Base-by-base conservation (phyloP, 2,113 vertebrate genomes). In the Otus sunia region DNA sequence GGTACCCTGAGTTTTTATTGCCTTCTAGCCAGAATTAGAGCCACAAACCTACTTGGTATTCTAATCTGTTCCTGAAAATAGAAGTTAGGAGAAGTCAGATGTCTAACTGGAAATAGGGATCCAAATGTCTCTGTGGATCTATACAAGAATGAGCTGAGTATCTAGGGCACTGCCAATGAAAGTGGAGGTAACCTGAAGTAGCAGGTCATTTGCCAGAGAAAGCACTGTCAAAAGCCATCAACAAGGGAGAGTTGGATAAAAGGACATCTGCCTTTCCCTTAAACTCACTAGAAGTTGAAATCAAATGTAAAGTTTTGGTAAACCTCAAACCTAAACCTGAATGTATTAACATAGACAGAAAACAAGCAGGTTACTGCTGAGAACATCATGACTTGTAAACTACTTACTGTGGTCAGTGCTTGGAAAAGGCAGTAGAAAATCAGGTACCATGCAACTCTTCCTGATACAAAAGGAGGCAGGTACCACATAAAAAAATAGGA, bases 401-500 rank as follows among this genome's bases (percentile, higher is more conserved):
- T 92, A 98, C 99, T 99, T 95, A 99, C 99, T 59, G 99, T 99
- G 96, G 98, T 98, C 83, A 99, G 98, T 43, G 99, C 99, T 96
- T 99, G 99, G 98, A 99, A 99, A 91, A 99, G 98, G 97, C 98
- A 99, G 97, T 99, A 99, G 98, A 99, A 99, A 63, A 95, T 97
- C 10, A 98, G 96, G 87, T 99, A 99, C 99, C 99, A 99, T 21
- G 98, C 77, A 94, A 99, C 98, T 76, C 98, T 98, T 83, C 98
- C 98, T 2, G 74, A 97, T 89, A 90, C 77, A 95, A 99, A 99
- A 4, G 99, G 98, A 53, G 99, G 99, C 75, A 99, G 98, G 81
- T 99, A 99, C 99, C 99, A 99, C 96, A 99, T 98, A 93, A 99
- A 99, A 98, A 99, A 99, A 97, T 99, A 99, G 85, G 99, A 98